Evolutionary conservation across 2,113 vertebrate species (phyloP), one percentile per base, ranked within the genome.

Genomic region (Pteruthius melanotis): DNA sequence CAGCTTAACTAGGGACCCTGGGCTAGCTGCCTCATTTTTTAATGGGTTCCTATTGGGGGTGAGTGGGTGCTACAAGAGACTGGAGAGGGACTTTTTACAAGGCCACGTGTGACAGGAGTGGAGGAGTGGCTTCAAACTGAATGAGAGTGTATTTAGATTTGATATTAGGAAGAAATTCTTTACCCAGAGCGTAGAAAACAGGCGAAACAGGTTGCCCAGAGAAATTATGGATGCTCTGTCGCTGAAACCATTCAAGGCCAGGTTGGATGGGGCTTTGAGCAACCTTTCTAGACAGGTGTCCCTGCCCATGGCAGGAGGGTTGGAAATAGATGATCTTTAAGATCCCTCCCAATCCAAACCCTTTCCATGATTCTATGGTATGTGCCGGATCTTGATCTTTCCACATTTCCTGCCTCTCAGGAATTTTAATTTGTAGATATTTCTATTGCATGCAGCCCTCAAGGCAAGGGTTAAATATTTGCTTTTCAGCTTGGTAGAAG

Each of bases 11-110:
- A 23, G 27, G 50, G 47, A 39, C 37, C 23, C 33, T 52, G 56
- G 30, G 10, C 33, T 60, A 69, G 21, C 33, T 93, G 66, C 37
- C 37, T 64, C 7, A 10, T 50, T 83, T 91, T 94, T 72, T 72
- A 10, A 35, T 22, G 30, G 3, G 8, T 14, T 66, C 39, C 23
- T 24, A 1, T 4, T 60, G 39, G 7, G 19, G 1, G 0, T 57
- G 21, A 21, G n/a, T 0, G 0, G 3, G 7, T 45, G 11, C 11
- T 40, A 27, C 39, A 61, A 35, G 61, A 40, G n/a, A 53, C 14
- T 68, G 20, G 53, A 47, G 9, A 82, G 11, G 11, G 19, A n/a
- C 33, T 26, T 82, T 53, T 39, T 30, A 30, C 30, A 15, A 31
- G 28, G 53, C 9, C 17, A 10, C 11, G 24, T n/a, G 54, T 26